Evolutionary conservation across 2,113 vertebrate genomes (phyloP), one percentile per base, ranked within the genome.

Genomic region (Cinclus cinclus): DNA sequence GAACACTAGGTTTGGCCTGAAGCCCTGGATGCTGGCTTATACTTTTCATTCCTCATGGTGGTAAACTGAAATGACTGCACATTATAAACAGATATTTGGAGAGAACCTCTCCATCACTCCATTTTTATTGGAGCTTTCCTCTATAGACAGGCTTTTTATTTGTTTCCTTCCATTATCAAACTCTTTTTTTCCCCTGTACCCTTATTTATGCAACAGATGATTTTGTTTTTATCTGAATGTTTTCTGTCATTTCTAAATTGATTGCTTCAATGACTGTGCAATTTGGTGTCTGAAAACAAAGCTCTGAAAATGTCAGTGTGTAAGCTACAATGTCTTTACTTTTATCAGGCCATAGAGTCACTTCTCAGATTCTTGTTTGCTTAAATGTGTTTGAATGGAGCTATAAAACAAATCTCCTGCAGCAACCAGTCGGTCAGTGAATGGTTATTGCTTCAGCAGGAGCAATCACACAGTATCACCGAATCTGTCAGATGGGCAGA

Each of bases 391-490:
- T 92, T 84, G 83, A 87, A 69, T 41, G 27, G 78, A 77, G 46
- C 67, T 58, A 64, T 87, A 95, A 95, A 93, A 90, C 69, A 71
- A 89, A 31, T 39, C 41, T 89, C 52, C 74, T 39, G 53, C 62
- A 89, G 76, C 65, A 87, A 49, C 12, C 23, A 14, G 75, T 47
- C 10, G 41, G 77, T 80, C 86, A 80, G 62, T 0, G 3, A 95
- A 89, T 5, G 33, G 62, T 91, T 96, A 95, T 87, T 94, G 89
- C 83, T 90, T 96, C 88, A 78, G 60, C 0, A 5, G 88, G 95
- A 95, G 76, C 79, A 88, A 96, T 96, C 83, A 78, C 46, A 68
- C 47, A 47, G 58, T 27, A 95, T 95, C 94, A 95, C 75, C 39
- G 20, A 71, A 69, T 42, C 79, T 82, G 90, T 96, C 91, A 93